Percentiles rank a stretch among this genome's conserved stretches.
These are phyloP conservation scores for Ptiloglossa arizonensis DNA, from an alignment of 1,140 invertebrate species.

Conservation along the genomic window DNA sequence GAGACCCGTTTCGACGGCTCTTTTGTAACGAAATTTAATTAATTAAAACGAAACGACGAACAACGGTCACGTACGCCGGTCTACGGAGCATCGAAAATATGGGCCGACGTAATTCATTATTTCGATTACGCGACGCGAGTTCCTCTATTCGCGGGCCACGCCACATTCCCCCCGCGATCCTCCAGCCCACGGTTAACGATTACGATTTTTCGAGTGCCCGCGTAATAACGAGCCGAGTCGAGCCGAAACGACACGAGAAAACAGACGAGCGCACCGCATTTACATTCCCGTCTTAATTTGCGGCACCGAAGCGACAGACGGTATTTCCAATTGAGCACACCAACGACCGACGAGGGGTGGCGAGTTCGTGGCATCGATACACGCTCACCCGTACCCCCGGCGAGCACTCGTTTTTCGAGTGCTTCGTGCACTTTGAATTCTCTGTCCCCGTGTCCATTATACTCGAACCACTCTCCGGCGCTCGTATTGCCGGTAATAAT, in stretches of 20 bases:
- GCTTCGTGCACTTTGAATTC: conserved; percentile 45
- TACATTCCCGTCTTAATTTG: conserved; percentile 48
- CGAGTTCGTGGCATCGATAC: conserved; percentile 40
- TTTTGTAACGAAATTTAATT: not conserved
- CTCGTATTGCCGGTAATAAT: conserved; percentile 59
- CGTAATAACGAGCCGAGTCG: conserved; percentile 10
- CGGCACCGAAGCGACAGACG: conserved; percentile 39
- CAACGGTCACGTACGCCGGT: not conserved
- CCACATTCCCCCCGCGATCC: too few relatives aligned
- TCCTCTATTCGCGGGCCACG: not conserved
- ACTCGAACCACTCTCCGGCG: conserved; percentile 41
- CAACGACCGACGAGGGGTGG: conserved; percentile 19
- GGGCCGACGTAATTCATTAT: conserved; percentile 41
- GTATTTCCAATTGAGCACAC: conserved; percentile 46
- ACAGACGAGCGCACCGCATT: conserved; percentile 21
- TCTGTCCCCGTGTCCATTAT: conserved; percentile 57
- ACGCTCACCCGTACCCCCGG: not conserved
- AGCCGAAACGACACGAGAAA: not conserved
- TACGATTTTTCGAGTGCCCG: conserved; percentile 27
- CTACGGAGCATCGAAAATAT: not conserved
- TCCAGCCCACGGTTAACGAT: too few relatives aligned
- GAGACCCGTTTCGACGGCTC: not conserved
- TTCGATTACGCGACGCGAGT: conserved; percentile 11
- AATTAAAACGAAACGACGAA: not conserved
- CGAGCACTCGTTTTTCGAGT: conserved; percentile 47